Base-by-base conservation (phyloP, 1,140 invertebrate species). In the Ceratina calcarata region DNA sequence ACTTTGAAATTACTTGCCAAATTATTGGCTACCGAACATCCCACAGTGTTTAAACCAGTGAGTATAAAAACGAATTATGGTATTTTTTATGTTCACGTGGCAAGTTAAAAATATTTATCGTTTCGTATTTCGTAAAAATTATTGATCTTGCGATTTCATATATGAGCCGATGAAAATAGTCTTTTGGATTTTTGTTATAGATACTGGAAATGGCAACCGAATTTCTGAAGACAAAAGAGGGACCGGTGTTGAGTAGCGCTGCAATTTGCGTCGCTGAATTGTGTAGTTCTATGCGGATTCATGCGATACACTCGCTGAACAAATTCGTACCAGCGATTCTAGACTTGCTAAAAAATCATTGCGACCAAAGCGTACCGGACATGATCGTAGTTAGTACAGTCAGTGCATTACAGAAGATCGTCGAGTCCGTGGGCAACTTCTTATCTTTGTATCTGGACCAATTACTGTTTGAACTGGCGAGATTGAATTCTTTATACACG, bases 241-340 rank as follows among this genome's bases (percentile, higher is more conserved):
- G 94, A 1, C 94, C 94, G 75, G 94, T 97, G 7, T 90, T 96
- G 85, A 96, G 95, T 0, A 96, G 95, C 62, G 93, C 96, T 15
- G 94, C 97, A 20, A 93, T 98, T 27, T 98, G 97, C 88, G 93
- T 98, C 6, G 96, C 96, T 0, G 97, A 98, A 93, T 91, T 98
- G 16, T 96, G 95, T 78, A 94, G 93, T 57, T 95, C 95, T 69
- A 93, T 98, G 70, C 95, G 95, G 88, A 95, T 95, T 0, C 95
- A 97, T 82, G 95, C 96, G 0, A 94, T 98, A 16, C 91, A 94
- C 0, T 94, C 94, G 62, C 91, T 98, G 13, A 94, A 95, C 15
- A 95, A 95, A 86, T 97, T 97, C 78, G 96, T 98, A 94, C 97
- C 97, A 0, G 93, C 94, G n/a, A 90, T 98, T 16, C 93, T 98